A percentile compares a stretch with the other conserved stretches of the same genome.
These are phyloP conservation scores for Toxonevra muliebris DNA, from an alignment of 2,888 invertebrate species.

Conservation along the genomic window DNA sequence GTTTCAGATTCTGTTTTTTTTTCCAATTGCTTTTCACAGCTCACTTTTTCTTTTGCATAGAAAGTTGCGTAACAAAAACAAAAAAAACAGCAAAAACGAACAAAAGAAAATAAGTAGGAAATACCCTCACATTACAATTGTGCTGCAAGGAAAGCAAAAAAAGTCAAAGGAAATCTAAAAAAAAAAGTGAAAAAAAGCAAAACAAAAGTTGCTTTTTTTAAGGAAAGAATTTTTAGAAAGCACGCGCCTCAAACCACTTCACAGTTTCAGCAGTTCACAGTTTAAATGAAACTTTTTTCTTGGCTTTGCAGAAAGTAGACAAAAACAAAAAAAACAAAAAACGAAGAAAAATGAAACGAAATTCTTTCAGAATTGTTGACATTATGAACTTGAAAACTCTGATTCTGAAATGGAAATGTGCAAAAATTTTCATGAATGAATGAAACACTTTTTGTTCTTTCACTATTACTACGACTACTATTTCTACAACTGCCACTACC, in stretches of 20 bases:
- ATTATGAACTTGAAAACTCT: slow-evolving; percentile 62
- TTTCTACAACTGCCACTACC: slow-evolving; percentile 12
- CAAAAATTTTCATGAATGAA: slow-evolving; percentile 47
- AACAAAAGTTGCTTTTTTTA: slow-evolving; percentile 32
- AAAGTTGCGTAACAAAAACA: slow-evolving; percentile 37
- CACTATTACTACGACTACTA: slow-evolving; percentile 21
- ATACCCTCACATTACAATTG: slow-evolving; percentile 27
- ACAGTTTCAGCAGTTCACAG: slow-evolving; percentile 8
- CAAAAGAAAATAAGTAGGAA: slow-evolving; percentile 5
- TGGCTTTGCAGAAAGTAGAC: slow-evolving; percentile 8
- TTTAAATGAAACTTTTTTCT: slow-evolving; percentile 41
- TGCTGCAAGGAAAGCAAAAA: slow-evolving; percentile 22
- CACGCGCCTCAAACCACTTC: slow-evolving; percentile 5
- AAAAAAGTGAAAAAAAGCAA: slow-evolving; percentile 22
- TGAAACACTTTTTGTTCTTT: slow-evolving; percentile 41
- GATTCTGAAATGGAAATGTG: slow-evolving; percentile 18
- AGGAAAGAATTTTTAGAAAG: slow-evolving; percentile 15
- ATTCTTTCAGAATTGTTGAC: slow-evolving; percentile 51
- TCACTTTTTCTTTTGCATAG: neutral
- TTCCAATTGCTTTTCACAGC: slow-evolving; percentile 8
- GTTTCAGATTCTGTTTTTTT: neutral
- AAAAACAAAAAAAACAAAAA: slow-evolving; percentile 1
- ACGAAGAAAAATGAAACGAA: slow-evolving; percentile 27
- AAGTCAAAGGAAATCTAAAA: slow-evolving; percentile 22
- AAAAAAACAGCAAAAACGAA: slow-evolving; percentile 23